Conservation (phyloP, 2,797 vertebrate genomes). For the Chelon auratus region DNA sequence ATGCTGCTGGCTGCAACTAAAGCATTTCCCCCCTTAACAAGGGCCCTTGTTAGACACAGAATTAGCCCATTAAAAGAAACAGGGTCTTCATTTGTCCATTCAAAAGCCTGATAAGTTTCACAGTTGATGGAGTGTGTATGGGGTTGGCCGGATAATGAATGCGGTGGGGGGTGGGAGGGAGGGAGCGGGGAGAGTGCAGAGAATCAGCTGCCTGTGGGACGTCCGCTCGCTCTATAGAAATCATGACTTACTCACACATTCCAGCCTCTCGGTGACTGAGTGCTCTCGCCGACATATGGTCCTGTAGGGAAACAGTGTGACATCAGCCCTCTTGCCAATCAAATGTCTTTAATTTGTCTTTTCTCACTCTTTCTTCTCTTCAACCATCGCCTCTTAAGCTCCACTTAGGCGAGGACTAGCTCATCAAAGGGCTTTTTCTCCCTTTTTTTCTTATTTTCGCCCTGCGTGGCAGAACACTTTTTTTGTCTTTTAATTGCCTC, state of each 20-base stretch:
- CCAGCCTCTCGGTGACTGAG: slow-evolving; percentile 80
- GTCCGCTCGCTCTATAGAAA: slow-evolving; percentile 76
- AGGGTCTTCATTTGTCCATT: slow-evolving; percentile 72
- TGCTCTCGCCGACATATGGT: slow-evolving; percentile 77
- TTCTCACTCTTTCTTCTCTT: slow-evolving; percentile 66
- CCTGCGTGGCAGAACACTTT: slow-evolving; percentile 73
- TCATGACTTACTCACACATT: slow-evolving; percentile 83
- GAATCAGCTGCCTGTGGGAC: slow-evolving; percentile 75
- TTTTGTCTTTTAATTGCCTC: slow-evolving; percentile 83
- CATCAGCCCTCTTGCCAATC: slow-evolving; percentile 81
- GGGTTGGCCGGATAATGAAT: slow-evolving; percentile 71
- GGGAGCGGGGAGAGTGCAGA: slow-evolving; percentile 51
- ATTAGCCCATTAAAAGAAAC: slow-evolving; percentile 74
- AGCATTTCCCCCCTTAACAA: slow-evolving; percentile 62
- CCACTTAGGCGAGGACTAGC: slow-evolving; percentile 77
- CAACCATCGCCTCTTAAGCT: slow-evolving; percentile 76
- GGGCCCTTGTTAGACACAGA: slow-evolving; percentile 67
- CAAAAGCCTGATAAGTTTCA: slow-evolving; percentile 69
- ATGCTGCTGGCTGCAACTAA: slow-evolving; percentile 44
- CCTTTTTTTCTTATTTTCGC: slow-evolving; percentile 68
- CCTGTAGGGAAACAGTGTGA: slow-evolving; percentile 83
- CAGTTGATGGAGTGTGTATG: slow-evolving; percentile 69
- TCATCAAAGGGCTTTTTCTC: slow-evolving; percentile 75
- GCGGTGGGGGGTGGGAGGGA: slow-evolving; percentile 50
- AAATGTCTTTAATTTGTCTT: slow-evolving; percentile 79